Base-by-base conservation (phyloP, 2,797 vertebrate species). In the Enteromius radiatus region DNA sequence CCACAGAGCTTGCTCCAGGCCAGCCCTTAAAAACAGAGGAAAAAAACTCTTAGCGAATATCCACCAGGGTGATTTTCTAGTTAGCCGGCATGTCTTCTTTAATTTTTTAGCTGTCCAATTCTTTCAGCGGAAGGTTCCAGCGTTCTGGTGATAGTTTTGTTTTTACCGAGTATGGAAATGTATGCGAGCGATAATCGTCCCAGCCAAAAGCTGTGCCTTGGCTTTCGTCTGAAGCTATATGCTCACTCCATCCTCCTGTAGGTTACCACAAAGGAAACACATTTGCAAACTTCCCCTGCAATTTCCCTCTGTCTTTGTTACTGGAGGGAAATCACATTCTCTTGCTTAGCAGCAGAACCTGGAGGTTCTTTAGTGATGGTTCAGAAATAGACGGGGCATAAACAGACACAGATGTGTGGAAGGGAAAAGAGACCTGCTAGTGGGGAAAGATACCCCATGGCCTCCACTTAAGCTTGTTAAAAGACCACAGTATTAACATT, bases 131-230 rank as follows among this genome's bases (percentile, higher is more conserved):
- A 89, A 88, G 85, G 80, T 86, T 88, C 85, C 87, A 80, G 88
- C 83, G 78, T 89, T 93, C 86, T 89, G 31, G 87, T 84, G 84
- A 89, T 85, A 87, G 82, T 87, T 86, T 78, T 84, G 83, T 89
- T 91, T 88, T 78, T 89, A 85, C 87, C 84, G 88, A 83, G 87
- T 90, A 86, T 87, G 87, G 87, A 89, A 91, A 87, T 83, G 84
- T 87, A 90, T 87, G 86, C 79, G 68, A 87, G 84, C 43, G 89
- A 92, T 94, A 91, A 91, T 88, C 88, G 85, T 90, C 86, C 76
- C 86, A 91, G 91, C 89, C 91, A 90, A 90, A 33, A 89, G 88
- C 85, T 88, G 73, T 73, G 78, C 86, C 81, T 87, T 75, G 67
- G 89, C 84, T 90, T 76, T 83, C 80, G 87, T 91, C 89, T 91